These are phyloP conservation scores for Lepidostoma basale DNA, from an alignment of 1,140 invertebrate species.

Conservation along the genomic window DNA sequence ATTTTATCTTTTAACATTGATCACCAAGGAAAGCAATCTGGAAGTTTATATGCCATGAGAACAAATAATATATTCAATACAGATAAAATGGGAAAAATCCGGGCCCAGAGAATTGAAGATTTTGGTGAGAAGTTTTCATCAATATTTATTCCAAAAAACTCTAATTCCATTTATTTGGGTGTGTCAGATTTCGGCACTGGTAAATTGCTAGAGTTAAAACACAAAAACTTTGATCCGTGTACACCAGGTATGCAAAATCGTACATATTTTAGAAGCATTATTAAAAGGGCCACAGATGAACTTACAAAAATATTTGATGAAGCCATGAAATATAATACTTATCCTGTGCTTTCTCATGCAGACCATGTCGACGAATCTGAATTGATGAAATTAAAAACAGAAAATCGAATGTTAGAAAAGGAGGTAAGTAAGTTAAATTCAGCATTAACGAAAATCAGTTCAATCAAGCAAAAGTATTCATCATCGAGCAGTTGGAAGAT, in stretches of 20 bases:
- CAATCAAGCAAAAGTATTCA: too few species aligned
- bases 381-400: neutral
- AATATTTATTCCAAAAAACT: neutral
- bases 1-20: neutral
- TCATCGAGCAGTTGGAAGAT: too few species aligned
- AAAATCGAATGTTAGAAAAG: neutral
- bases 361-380: neutral
- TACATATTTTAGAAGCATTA: neutral
- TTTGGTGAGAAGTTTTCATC: slow-evolving; percentile 2
- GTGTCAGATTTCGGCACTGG: neutral
- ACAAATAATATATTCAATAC: neutral
- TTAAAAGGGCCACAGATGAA: neutral
- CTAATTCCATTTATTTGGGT: neutral
- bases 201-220: neutral
- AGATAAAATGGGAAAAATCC: neutral
- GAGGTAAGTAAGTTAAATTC: slow-evolving; percentile 2
- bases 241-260: neutral
- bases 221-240: slow-evolving; percentile 3
- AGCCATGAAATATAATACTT: neutral
- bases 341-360: too few species aligned
- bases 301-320: slow-evolving; percentile 9
- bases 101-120: neutral
- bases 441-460: neutral
- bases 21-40: neutral
- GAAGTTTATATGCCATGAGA: neutral